Evolutionary conservation across 2,888 invertebrate genomes (phyloP).

Genomic region (Heliconius ismenius): DNA sequence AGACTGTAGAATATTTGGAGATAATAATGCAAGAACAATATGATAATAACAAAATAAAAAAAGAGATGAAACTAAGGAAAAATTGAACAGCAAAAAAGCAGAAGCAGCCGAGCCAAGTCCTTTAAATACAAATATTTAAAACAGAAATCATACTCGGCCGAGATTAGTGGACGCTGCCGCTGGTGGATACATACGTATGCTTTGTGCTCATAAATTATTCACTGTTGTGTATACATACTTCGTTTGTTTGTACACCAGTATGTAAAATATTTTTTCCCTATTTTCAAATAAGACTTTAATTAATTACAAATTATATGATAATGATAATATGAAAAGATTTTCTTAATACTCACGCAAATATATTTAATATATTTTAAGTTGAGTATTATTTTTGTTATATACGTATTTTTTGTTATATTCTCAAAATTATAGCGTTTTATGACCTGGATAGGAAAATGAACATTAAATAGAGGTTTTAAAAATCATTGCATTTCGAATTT

Average conservation of each 20-base stretch:
- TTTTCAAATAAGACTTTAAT: not conserved
- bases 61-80: not conserved
- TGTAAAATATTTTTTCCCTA: not conserved
- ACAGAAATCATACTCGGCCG: slow-evolving; percentile 30
- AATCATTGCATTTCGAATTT: not conserved
- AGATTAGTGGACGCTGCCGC: slow-evolving; percentile 29
- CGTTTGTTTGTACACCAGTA: not conserved
- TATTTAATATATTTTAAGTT: no score
- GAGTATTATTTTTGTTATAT: not conserved
- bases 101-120: slow-evolving; percentile 6
- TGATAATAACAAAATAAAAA: not conserved
- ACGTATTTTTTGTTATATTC: not conserved
- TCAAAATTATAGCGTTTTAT: not conserved
- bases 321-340: not conserved
- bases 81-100: not conserved
- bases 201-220: slow-evolving; percentile 27
- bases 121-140: slow-evolving; percentile 28
- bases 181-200: slow-evolving; percentile 18
- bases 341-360: not conserved
- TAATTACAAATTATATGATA: not conserved
- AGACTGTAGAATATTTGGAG: not conserved
- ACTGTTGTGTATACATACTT: slow-evolving; percentile 2
- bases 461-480: not conserved
- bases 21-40: not conserved
- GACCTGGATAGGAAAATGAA: not conserved